These are phyloP conservation scores for Philantomba maxwellii DNA, from an alignment of 2,113 vertebrate genomes.

Conservation along the genomic window DNA sequence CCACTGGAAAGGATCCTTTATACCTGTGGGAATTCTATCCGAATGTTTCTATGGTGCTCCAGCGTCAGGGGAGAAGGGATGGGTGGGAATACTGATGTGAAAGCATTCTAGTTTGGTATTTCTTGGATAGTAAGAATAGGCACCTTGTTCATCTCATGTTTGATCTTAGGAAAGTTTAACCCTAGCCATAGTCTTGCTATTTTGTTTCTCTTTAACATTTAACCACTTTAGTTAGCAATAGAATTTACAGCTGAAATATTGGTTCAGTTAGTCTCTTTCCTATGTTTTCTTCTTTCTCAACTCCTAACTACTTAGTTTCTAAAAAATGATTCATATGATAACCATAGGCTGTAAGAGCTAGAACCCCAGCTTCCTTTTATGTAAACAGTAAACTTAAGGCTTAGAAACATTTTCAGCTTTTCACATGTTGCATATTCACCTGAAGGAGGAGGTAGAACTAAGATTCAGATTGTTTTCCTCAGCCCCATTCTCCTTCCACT, in stretches of 20 bases:
- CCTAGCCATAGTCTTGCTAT: neutral
- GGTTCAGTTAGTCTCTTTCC: neutral
- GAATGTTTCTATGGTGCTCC: constrained; percentile 58
- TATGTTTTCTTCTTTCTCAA: constrained; percentile 30
- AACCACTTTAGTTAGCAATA: neutral
- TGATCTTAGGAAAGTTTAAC: constrained; percentile 31
- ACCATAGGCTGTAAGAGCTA: neutral
- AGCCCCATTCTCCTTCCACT: neutral
- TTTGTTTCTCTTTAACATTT: constrained; percentile 36
- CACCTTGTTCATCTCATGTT: constrained; percentile 22
- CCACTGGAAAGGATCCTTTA: constrained; percentile 42
- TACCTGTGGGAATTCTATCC: constrained; percentile 59
- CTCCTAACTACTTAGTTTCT: constrained; percentile 5
- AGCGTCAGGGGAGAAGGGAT: constrained; percentile 25
- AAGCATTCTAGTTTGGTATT: constrained; percentile 27
- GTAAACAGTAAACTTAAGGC: neutral
- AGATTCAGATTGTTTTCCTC: neutral
- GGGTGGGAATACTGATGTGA: constrained; percentile 8
- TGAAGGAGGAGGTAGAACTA: neutral
- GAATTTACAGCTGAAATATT: constrained; percentile 18
- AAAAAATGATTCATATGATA: neutral
- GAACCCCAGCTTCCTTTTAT: neutral
- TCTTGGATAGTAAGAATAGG: neutral
- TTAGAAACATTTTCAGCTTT: neutral
- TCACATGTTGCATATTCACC: neutral